phyloP scores from a whole-genome alignment of 1,140 invertebrate species.

The Listronotus bonariensis region DNA sequence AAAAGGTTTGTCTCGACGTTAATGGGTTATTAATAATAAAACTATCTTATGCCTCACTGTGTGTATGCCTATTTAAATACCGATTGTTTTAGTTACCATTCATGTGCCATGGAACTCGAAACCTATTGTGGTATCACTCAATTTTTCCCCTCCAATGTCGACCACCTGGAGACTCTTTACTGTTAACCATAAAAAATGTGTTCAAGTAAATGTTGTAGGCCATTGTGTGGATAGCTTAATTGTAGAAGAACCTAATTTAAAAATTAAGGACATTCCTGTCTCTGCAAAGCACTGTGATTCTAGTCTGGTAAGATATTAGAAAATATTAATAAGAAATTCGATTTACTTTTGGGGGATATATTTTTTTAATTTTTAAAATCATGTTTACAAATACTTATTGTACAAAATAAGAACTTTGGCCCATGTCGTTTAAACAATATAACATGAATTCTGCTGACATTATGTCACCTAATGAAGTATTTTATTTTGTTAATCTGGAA shows the following conservation, averaged over 20 bases:
- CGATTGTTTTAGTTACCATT: slow-evolving; percentile 58
- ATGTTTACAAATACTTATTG: background rate
- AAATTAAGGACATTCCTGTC: slow-evolving; percentile 50
- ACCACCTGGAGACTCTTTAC: slow-evolving; percentile 81
- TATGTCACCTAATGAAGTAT: no score
- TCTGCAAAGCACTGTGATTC: slow-evolving; percentile 67
- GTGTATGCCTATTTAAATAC: no score
- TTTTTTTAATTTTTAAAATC: background rate
- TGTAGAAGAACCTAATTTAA: slow-evolving; percentile 52
- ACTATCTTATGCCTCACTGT: no score
- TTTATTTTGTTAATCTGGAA: no score
- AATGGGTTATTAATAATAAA: no score
- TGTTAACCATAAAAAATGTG: slow-evolving; percentile 77
- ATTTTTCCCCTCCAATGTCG: slow-evolving; percentile 81
- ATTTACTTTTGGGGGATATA: no score
- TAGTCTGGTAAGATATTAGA: slow-evolving; percentile 52
- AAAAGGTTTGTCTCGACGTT: no score
- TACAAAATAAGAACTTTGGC: no score
- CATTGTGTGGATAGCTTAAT: slow-evolving; percentile 48
- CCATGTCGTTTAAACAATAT: no score
- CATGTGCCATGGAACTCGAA: slow-evolving; percentile 75
- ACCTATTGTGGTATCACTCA: slow-evolving; percentile 70
- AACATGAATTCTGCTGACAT: no score
- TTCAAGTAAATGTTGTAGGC: slow-evolving; percentile 77
- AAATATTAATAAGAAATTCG: no score